Conservation (phyloP, 2,888 invertebrate species). For the Oxytorus armatus region DNA sequence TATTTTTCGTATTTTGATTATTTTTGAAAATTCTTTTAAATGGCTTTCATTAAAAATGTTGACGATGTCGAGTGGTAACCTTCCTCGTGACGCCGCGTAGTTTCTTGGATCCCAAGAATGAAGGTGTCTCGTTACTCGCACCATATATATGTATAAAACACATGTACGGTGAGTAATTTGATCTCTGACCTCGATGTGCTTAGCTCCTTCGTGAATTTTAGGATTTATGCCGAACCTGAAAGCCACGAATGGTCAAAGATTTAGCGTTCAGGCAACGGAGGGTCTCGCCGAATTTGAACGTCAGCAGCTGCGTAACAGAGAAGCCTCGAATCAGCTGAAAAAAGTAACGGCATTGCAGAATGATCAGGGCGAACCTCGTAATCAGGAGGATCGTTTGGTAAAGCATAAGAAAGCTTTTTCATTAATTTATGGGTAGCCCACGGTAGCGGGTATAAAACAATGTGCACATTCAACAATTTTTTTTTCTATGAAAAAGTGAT, state of each 20-base stretch:
- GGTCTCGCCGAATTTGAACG: conserved; percentile 90
- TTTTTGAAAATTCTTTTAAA: conserved; percentile 5
- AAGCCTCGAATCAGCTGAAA: conserved; percentile 87
- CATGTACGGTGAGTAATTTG: conserved; percentile 36
- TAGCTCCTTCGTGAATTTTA: conserved; percentile 74
- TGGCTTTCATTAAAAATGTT: conserved; percentile 9
- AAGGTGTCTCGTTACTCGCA: conserved; percentile 42
- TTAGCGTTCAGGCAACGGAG: conserved; percentile 90
- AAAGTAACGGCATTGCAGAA: conserved; percentile 87
- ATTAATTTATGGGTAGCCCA: too few relatives aligned
- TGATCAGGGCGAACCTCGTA: conserved; percentile 88
- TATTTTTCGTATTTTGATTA: not conserved
- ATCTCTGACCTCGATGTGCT: conserved; percentile 45
- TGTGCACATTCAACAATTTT: too few relatives aligned
- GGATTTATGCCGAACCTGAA: conserved; percentile 89
- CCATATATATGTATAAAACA: conserved; percentile 9
- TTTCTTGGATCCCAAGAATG: conserved; percentile 35
- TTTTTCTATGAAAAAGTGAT: too few relatives aligned
- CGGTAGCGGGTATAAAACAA: too few relatives aligned
- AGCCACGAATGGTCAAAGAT: conserved; percentile 89
- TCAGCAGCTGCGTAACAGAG: conserved; percentile 86
- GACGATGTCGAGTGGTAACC: conserved; percentile 19
- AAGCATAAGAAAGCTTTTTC: not conserved
- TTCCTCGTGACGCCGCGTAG: conserved; percentile 29
- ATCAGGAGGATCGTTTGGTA: conserved; percentile 88